Conservation (phyloP, 2,888 invertebrate species). For the Melanostoma scalare region DNA sequence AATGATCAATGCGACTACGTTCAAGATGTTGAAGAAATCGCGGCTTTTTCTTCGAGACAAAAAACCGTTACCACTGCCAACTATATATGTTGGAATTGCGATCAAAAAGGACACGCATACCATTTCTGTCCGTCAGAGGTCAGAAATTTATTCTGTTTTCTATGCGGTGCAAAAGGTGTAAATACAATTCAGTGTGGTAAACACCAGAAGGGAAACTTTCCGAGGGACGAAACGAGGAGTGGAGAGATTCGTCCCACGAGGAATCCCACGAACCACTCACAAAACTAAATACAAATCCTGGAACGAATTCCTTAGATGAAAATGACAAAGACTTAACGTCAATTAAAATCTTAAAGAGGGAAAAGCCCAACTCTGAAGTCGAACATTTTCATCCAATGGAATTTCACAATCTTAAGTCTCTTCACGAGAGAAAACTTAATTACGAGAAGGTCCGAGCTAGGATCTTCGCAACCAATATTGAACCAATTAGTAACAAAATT, state of each 20-base stretch:
- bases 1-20: too few species aligned
- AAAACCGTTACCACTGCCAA: too few species aligned
- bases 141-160: slow-evolving; percentile 3
- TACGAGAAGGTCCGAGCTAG: neutral
- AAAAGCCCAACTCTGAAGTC: neutral
- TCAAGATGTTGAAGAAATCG: too few species aligned
- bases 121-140: neutral
- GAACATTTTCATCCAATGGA: slow-evolving; percentile 1
- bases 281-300: neutral
- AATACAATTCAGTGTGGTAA: slow-evolving; percentile 3
- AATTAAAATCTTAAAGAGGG: neutral
- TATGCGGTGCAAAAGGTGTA: neutral
- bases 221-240: slow-evolving; percentile 14
- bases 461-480: neutral
- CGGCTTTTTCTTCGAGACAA: too few species aligned
- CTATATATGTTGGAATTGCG: too few species aligned
- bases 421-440: slow-evolving; percentile 10
- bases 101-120: too few species aligned
- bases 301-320: neutral
- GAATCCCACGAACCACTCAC: slow-evolving; percentile 4
- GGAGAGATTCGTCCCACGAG: slow-evolving; percentile 9
- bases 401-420: neutral
- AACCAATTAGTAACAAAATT: neutral
- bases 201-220: slow-evolving; percentile 6
- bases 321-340: neutral